Base-by-base conservation (phyloP, 1,140 invertebrate species). In the Pogonognathellus flavescens region DNA sequence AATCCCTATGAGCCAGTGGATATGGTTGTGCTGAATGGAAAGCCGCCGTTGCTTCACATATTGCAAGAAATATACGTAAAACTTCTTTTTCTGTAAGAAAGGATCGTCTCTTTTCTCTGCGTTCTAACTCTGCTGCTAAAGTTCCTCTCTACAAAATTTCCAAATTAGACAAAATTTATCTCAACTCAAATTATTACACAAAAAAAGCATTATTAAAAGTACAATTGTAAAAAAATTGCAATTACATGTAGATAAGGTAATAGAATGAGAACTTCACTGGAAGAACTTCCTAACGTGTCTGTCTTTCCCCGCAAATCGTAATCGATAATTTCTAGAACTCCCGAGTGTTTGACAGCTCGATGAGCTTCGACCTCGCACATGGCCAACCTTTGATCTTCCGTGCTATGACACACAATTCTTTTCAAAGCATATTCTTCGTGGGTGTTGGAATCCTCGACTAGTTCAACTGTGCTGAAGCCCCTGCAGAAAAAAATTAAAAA, bases 401-500 rank as follows among this genome's bases (percentile, higher is more conserved):
- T 91, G 82, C 94, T 93, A 91, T 97, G 95, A 90, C 95, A 96
- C 60, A 93, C 92, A 62, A 97, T 96, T 89, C 95, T 93, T 91
- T 97, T 97, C 55, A 97, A 90, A 13, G 96, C 96, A 92, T 93
- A 96, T 84, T 93, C 92, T 86, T 94, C 94, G 88, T 93, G 93
- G 11, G 93, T 94, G n/a, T 91, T 84, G n/a, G 91, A 88, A 91
- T 96, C 94, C 90, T 96, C 94, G 3, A 95, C 93, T 86, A 97
- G 91, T 88, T 95, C 94, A 83, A 97, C 95, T 85, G 94, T 93
- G 90, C 95, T 96, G 89, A 97, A 97, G 20, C 96, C 96, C 31
- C 96, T 97, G 90, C 85, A 93, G 92, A 88, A 84, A 89, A 89
- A 86, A 20, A 25, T n/a, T n/a, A 57, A 14, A 14, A 41, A 16